A percentile compares a stretch with the other conserved stretches of the same genome.
Conservation (phyloP, 2,113 vertebrate species). For the Mobula hypostoma region DNA sequence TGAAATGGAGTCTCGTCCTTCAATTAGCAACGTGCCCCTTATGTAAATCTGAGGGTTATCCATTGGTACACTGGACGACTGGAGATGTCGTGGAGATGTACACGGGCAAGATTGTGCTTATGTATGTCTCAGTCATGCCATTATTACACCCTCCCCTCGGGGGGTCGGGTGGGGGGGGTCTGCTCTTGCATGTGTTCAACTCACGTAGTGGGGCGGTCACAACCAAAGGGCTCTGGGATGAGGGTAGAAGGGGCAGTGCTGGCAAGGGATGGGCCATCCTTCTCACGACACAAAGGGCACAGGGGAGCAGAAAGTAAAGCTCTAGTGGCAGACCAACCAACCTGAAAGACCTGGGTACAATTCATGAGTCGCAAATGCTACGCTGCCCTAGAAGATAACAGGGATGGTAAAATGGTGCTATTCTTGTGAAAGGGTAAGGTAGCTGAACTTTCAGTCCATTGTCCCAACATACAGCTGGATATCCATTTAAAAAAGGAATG, state of each 20-base stretch:
- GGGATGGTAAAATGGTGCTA: no score
- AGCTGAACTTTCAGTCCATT: background rate
- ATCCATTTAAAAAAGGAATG: background rate
- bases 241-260: no score
- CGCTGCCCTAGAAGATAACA: background rate
- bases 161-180: background rate
- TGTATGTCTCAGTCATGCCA: slow-evolving; percentile 1
- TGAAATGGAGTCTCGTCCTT: background rate
- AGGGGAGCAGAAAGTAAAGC: background rate
- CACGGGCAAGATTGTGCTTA: background rate
- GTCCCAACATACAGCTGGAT: background rate
- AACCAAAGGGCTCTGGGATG: no score
- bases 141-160: background rate
- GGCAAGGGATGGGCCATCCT: background rate
- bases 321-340: background rate
- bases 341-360: background rate
- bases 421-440: background rate
- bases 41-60: background rate
- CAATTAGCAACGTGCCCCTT: background rate
- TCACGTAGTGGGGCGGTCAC: background rate
- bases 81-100: background rate
- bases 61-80: background rate
- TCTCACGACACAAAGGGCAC: background rate
- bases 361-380: background rate
- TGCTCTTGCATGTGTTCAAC: background rate